Base-by-base conservation (phyloP, 2,888 invertebrate species). In the Ditula angustiorana region DNA sequence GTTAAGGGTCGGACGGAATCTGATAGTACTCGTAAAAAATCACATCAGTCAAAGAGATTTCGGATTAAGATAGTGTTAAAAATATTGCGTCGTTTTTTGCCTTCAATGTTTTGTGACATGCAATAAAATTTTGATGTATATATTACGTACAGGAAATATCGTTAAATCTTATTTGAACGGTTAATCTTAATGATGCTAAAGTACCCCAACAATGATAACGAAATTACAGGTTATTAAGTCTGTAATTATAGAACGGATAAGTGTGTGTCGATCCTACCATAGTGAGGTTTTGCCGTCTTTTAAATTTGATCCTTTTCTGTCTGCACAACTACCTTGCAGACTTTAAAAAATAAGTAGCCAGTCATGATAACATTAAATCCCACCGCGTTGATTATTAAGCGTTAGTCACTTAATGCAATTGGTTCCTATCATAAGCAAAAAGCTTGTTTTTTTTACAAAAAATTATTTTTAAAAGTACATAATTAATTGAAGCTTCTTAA, bases 181-280 rank as follows among this genome's bases (percentile, higher is more conserved):
- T 28, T 49, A 49, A 28, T 49, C 26, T 49, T 13, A 49, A 49
- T 49, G 26, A 47, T 26, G 13, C 26, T 49, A 13, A 49, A 26
- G 47, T 16, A 26, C 49, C 49, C 28, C 8, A 28, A 28, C 4
- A 49, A 49, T 49, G 19, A 28, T 28, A 26, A 49, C 11, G 13
- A 26, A 10, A 28, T 28, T 28, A 16, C 16, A 16, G 16, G 16
- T 49, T 49, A 49, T 49, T 13, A 13, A 24, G 28, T 16, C 16
- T 49, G 26, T 19, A 10, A 49, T 28, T 28, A n/a, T n/a, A 2
- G 19, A 19, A 7, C 8, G 2, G 19, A 10, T 41, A 19, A 8
- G 41, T 35, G 35, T 13, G 41, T 5, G 5, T 26, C 3, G 5
- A 26, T 26, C 26, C 5, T 5, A 26, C 26, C 26, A 26, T 26